Percentiles rank a stretch among this genome's conserved stretches.
Conservation (phyloP, 2,888 invertebrate species). For the Eupithecia vulgata region DNA sequence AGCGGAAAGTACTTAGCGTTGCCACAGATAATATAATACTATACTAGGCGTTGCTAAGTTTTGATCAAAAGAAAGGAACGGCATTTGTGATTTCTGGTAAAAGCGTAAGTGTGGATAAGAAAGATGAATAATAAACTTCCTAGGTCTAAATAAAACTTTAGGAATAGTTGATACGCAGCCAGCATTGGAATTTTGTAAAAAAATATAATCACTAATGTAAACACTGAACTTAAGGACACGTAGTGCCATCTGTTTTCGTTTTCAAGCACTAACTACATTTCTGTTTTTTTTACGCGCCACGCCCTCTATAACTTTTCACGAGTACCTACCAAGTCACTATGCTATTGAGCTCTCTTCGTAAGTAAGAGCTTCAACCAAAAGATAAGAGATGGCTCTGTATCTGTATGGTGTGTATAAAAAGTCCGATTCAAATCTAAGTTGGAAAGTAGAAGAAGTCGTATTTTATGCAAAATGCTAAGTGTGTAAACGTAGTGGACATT, state of each 20-base stretch:
- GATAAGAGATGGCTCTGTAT: not conserved
- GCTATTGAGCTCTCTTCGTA: not conserved
- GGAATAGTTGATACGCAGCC: slow-evolving; percentile 3
- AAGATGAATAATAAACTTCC: not conserved
- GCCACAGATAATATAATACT: too few species aligned
- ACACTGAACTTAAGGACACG: not conserved
- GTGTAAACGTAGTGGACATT: not conserved
- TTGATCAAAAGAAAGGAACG: not conserved
- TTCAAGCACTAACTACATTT: not conserved
- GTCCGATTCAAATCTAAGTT: not conserved
- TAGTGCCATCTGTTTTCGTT: not conserved
- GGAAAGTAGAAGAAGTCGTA: not conserved
- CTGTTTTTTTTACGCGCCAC: not conserved
- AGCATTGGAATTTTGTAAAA: not conserved
- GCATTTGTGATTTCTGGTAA: not conserved
- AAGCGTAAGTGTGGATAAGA: not conserved
- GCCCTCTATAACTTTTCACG: not conserved
- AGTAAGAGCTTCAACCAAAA: not conserved
- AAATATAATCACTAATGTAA: not conserved
- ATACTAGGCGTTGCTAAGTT: too few species aligned
- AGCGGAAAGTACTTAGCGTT: too few species aligned
- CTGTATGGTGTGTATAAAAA: not conserved
- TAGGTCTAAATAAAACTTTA: slow-evolving; percentile 2
- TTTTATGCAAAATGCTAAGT: not conserved
- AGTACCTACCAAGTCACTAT: not conserved